A percentile compares a stretch with the other conserved stretches of the same genome.
Conservation (phyloP, 2,888 invertebrate species). For the Diaphora mendica region DNA sequence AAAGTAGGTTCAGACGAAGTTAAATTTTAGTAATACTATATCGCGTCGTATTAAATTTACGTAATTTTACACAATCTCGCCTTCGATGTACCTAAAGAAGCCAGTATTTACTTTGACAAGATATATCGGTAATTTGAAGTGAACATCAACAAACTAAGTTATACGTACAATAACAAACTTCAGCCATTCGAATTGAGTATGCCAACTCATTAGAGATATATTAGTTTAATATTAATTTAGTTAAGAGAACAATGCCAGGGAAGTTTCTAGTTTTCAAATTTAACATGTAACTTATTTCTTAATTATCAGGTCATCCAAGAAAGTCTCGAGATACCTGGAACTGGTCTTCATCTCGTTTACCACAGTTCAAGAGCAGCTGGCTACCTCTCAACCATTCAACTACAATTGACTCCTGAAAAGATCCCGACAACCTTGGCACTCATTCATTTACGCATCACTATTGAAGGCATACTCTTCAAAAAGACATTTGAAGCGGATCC, state of each 20-base stretch:
- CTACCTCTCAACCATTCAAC: constrained; percentile 96
- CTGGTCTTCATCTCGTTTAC: constrained; percentile 97
- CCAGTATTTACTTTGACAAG: background rate
- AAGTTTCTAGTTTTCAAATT: background rate
- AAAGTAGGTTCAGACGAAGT: background rate
- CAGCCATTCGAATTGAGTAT: background rate
- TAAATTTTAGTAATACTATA: background rate
- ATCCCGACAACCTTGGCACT: constrained; percentile 93
- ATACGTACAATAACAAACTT: constrained; percentile 1
- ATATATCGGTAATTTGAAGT: background rate
- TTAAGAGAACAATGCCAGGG: background rate
- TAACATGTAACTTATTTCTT: background rate
- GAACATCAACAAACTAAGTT: constrained; percentile 3
- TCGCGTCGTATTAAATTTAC: background rate
- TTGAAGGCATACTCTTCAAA: constrained; percentile 97
- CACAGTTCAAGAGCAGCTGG: constrained; percentile 98
- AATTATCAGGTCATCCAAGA: constrained; percentile 93
- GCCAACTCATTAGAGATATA: background rate
- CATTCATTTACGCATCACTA: constrained; percentile 97
- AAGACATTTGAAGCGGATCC: constrained; percentile 98
- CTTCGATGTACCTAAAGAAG: too few relatives aligned
- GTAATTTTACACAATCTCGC: too few relatives aligned
- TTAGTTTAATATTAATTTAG: background rate
- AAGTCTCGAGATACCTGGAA: constrained; percentile 97
- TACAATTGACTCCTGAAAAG: constrained; percentile 94